phyloP scores from a whole-genome alignment of 2,888 invertebrate genomes.

The Willowsia nigromaculata region DNA sequence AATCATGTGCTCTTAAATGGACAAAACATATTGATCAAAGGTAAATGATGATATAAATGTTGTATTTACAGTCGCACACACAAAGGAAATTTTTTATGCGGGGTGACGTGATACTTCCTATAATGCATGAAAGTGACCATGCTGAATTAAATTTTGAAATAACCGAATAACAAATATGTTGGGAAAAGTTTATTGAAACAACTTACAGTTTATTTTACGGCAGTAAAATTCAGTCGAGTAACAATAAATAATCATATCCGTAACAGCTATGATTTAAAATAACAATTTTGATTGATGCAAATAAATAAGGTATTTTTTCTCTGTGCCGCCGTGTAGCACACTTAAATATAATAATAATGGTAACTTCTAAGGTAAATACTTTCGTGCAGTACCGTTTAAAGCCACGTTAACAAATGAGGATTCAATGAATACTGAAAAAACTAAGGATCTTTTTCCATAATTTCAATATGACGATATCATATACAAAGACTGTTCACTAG shows the following conservation, averaged over 20 bases:
- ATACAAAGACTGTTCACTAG: background rate
- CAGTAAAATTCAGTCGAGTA: conserved; percentile 57
- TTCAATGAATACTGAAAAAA: conserved; percentile 39
- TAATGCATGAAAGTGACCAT: too few species aligned
- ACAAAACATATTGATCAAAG: too few species aligned
- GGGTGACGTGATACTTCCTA: too few species aligned
- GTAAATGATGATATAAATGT: too few species aligned
- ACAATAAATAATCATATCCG: conserved; percentile 4
- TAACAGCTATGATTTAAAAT: background rate
- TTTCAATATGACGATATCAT: background rate
- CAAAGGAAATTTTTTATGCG: too few species aligned
- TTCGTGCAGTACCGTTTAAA: background rate
- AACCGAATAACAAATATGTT: background rate
- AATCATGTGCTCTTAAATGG: background rate
- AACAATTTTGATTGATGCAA: background rate
- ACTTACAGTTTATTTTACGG: conserved; percentile 27
- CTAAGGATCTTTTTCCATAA: background rate
- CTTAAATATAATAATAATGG: background rate
- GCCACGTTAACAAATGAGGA: conserved; percentile 18
- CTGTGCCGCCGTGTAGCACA: background rate
- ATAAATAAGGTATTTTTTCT: background rate
- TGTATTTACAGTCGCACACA: too few species aligned
- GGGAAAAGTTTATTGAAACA: background rate
- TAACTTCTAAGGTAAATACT: background rate
- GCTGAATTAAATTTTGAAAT: too few species aligned